A percentile compares a stretch with the other conserved stretches of the same genome.
These are phyloP conservation scores for Phasianus colchicus DNA, from an alignment of 2,113 vertebrate genomes.

Conservation along the genomic window DNA sequence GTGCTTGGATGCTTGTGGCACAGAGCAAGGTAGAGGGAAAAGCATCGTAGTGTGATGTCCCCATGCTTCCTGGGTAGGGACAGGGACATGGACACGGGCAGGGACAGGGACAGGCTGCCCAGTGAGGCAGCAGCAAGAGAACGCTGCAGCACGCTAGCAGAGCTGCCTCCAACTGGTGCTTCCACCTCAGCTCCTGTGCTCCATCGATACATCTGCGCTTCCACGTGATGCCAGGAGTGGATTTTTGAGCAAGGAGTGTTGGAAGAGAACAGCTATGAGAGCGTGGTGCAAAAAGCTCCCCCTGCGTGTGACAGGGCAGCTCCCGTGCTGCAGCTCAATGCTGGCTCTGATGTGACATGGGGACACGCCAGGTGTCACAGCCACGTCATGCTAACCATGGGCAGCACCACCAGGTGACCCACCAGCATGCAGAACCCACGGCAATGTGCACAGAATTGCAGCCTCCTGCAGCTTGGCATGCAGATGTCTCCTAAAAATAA, in stretches of 20 bases:
- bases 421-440: neutral
- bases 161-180: neutral
- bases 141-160: neutral
- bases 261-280: neutral
- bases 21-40: neutral
- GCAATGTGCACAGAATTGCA: neutral
- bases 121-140: neutral
- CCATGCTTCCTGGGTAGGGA: fast-evolving
- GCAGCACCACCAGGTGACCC: neutral
- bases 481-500: neutral
- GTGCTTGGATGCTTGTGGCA: neutral
- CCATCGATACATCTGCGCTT: neutral
- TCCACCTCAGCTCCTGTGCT: neutral
- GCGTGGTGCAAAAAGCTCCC: neutral
- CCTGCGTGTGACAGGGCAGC: neutral
- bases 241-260: neutral
- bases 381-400: fast-evolving
- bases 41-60: neutral
- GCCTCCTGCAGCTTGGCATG: neutral
- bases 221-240: neutral
- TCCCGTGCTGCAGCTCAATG: neutral
- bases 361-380: neutral
- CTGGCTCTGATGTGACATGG: neutral
- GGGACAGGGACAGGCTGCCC: neutral
- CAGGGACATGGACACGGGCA: too few relatives aligned